phyloP scores from a whole-genome alignment of 1,140 invertebrate genomes.

The Meloidogyne floridensis region DNA sequence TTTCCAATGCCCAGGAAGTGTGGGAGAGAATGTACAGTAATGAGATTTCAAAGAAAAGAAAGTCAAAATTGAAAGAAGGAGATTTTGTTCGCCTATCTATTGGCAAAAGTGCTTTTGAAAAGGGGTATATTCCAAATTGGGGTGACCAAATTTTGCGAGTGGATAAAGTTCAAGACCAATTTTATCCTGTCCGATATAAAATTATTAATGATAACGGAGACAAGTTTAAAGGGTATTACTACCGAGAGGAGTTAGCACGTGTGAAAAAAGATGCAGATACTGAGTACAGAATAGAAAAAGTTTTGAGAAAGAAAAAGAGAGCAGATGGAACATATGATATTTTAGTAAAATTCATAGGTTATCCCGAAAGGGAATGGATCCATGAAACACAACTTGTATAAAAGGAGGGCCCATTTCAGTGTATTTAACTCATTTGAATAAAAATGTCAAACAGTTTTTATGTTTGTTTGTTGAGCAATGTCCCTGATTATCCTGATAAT shows the following conservation, averaged over 20 bases:
- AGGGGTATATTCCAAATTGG: conserved; percentile 29
- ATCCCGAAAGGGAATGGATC: neutral
- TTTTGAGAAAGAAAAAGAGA: neutral
- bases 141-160: conserved; percentile 36
- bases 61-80: neutral
- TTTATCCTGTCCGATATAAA: conserved; percentile 1
- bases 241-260: neutral
- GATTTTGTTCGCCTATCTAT: conserved; percentile 18
- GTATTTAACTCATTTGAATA: no score
- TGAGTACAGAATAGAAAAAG: conserved; percentile 7
- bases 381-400: conserved; percentile 20
- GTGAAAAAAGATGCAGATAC: conserved; percentile 2
- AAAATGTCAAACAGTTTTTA: conserved; percentile 29
- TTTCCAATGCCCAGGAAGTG: conserved; percentile 3
- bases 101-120: conserved; percentile 19
- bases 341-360: conserved; percentile 2
- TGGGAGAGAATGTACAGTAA: conserved; percentile 13
- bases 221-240: conserved; percentile 5
- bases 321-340: conserved; percentile 5
- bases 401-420: neutral
- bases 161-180: neutral
- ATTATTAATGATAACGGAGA: conserved; percentile 12
- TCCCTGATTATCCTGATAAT: conserved; percentile 13
- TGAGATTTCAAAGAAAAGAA: neutral
- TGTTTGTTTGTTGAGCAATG: conserved; percentile 16